A percentile compares a stretch with the other conserved stretches of the same genome.
phyloP scores from a whole-genome alignment of 2,888 invertebrate species.

The Hyles lineata region DNA sequence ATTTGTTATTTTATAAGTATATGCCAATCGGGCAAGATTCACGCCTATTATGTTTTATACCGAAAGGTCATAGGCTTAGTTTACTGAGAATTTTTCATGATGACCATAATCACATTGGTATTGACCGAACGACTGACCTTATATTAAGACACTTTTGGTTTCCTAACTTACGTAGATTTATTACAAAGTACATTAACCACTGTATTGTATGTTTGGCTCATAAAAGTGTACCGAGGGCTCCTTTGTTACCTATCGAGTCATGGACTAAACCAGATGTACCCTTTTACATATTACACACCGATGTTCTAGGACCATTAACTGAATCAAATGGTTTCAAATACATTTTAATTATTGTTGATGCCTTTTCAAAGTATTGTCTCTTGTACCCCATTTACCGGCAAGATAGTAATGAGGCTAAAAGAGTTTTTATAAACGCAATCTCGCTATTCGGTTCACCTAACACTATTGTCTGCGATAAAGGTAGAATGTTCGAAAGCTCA shows the following conservation, averaged over 20 bases:
- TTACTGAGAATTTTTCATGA: too few relatives aligned
- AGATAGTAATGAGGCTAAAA: not conserved
- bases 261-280: not conserved
- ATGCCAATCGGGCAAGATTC: too few relatives aligned
- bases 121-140: too few relatives aligned
- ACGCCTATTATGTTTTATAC: too few relatives aligned
- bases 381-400: not conserved
- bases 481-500: too few relatives aligned
- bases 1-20: too few relatives aligned
- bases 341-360: not conserved
- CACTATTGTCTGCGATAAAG: too few relatives aligned
- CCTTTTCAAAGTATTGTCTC: not conserved
- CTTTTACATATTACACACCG: not conserved
- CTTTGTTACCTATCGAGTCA: not conserved
- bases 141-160: too few relatives aligned
- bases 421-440: not conserved
- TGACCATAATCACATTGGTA: too few relatives aligned
- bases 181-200: not conserved
- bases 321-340: not conserved
- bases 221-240: not conserved
- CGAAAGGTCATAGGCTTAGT: too few relatives aligned
- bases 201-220: not conserved
- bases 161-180: too few relatives aligned
- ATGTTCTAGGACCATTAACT: not conserved
- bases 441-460: not conserved